Evolutionary conservation across 2,888 invertebrate species (phyloP), one percentile per base, ranked within the genome.

Genomic region (Dioctria linearis): DNA sequence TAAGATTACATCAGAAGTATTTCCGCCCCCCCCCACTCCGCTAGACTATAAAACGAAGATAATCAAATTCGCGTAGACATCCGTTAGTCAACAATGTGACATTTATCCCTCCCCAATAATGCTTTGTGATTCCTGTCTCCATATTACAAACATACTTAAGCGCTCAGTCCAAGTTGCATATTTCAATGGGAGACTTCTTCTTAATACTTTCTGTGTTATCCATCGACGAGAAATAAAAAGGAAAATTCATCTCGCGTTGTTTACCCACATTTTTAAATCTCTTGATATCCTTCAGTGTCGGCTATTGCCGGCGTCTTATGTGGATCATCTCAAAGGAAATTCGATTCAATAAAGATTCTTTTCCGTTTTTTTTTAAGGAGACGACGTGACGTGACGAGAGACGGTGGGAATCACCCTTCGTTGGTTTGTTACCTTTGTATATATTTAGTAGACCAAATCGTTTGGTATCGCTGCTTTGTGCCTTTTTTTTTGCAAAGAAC

Each of bases 321-420:
- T 25, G 46, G 76, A 76, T 76, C 76, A 39, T 63, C 76, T 76
- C 76, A 76, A 76, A 76, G 76, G 76, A 76, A 63, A 76, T 76
- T 76, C 76, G 61, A 63, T 76, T 76, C 76, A 76, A 76, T 76
- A 76, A 76, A 25, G 63, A 49, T 46, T 76, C 43, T 40, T 76
- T 61, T 42, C 25, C 42, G 49, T 49, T 75, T 57, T 25, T 42
- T 75, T 71, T 8, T 46, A 8, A 5, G 5, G 46, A 46, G 46
- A 46, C 25, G 25, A 25, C 25, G 25, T 2, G 25, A 25, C 25
- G 25, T 25, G 25, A 25, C 25, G 25, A 25, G 25, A 25, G 25
- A 25, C 25, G 25, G 25, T 2, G 25, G 25, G 2, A 25, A 25
- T 25, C 25, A 25, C 25, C 25, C 25, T 25, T 25, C 25, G 25